phyloP scores from a whole-genome alignment of 1,140 invertebrate species.

The Araneus ventricosus region DNA sequence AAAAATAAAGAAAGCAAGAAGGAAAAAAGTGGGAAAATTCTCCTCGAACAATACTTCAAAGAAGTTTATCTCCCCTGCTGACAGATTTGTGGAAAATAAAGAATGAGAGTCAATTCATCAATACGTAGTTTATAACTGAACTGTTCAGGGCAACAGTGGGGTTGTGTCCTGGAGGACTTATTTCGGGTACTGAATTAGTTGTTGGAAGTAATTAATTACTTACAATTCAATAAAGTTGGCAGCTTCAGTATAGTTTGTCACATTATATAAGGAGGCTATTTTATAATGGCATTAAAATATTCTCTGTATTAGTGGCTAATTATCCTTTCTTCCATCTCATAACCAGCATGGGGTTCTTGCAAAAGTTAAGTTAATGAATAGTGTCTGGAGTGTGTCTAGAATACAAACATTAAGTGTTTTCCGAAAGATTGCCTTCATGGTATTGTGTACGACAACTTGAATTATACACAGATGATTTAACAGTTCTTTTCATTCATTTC shows the following conservation, averaged over 20 bases:
- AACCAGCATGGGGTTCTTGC: too few species aligned
- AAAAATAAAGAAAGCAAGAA: slow-evolving; percentile 23
- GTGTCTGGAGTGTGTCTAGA: too few species aligned
- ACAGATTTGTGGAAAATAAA: slow-evolving; percentile 43
- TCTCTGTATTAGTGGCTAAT: too few species aligned
- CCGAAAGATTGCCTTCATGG: too few species aligned
- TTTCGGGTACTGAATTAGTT: too few species aligned
- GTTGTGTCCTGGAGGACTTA: neutral
- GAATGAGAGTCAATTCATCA: slow-evolving; percentile 41
- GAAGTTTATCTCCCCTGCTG: slow-evolving; percentile 48
- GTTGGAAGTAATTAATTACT: neutral
- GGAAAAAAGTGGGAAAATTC: neutral
- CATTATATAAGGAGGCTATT: neutral
- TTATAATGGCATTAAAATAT: too few species aligned
- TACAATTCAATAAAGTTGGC: neutral
- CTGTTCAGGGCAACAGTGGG: neutral
- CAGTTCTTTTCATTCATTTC: too few species aligned
- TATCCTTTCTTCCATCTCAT: too few species aligned
- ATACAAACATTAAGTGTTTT: too few species aligned
- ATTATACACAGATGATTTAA: too few species aligned
- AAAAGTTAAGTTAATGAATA: too few species aligned
- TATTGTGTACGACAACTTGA: too few species aligned
- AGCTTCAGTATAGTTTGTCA: neutral
- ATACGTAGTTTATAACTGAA: slow-evolving; percentile 25
- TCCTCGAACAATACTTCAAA: slow-evolving; percentile 18